A percentile compares a stretch with the other conserved stretches of the same genome.
phyloP scores from a whole-genome alignment of 2,113 vertebrate genomes.

The Turdus rufiventris region DNA sequence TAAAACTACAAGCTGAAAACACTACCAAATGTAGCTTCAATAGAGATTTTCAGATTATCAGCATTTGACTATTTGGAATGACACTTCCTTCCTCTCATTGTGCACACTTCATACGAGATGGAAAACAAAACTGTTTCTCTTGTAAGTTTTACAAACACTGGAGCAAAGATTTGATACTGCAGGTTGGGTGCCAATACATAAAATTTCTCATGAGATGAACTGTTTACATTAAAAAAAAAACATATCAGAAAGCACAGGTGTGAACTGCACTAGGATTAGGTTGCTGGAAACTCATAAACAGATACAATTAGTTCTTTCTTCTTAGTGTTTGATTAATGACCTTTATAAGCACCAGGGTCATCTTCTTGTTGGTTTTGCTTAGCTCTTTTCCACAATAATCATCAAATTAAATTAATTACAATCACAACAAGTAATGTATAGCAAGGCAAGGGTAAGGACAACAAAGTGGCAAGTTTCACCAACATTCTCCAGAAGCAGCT shows the following conservation, averaged over 20 bases:
- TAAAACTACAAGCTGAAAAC: neutral
- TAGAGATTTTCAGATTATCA: neutral
- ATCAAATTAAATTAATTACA: neutral
- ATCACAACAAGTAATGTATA: neutral
- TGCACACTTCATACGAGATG: accelerated
- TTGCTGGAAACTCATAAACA: neutral
- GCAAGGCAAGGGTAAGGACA: neutral
- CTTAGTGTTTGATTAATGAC: neutral
- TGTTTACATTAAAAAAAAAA: neutral
- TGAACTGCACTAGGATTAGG: neutral
- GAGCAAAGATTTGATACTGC: neutral
- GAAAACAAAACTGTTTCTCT: neutral
- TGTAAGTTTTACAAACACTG: neutral
- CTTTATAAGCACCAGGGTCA: neutral
- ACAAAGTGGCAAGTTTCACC: neutral
- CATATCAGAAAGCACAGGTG: neutral
- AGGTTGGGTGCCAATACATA: neutral
- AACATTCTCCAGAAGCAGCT: slow-evolving; percentile 1
- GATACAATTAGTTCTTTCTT: neutral
- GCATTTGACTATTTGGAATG: neutral
- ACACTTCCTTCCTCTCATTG: neutral
- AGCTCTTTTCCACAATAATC: neutral
- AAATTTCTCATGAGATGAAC: neutral
- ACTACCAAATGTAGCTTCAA: neutral
- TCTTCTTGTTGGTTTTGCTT: neutral